Base-by-base conservation (phyloP, 2,888 invertebrate genomes). In the Troides helena region DNA sequence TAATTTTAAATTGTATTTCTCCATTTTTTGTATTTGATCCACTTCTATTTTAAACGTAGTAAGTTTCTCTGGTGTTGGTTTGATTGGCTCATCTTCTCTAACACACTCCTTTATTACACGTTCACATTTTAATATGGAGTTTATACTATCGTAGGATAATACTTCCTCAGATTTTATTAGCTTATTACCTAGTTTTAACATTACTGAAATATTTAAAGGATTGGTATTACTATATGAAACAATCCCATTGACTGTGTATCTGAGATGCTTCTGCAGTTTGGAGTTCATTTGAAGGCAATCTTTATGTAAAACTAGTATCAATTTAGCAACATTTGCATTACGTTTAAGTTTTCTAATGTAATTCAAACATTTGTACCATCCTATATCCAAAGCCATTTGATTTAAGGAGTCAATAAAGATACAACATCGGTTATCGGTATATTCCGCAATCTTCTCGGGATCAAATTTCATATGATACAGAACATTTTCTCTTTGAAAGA, bases 1-100 rank as follows among this genome's bases (percentile, higher is more conserved):
- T 68, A 95, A 85, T 71, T 94, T 89, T 56, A 95, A 82, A 75
- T 93, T 92, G 72, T 93, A 90, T 72, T 93, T 94, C 17, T 94
- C 94, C 74, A 94, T 85, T 75, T 94, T 94, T 67, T 95, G 95
- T 68, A 90, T 87, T 72, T 95, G 94, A 69, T 93, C 94, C 0
- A 95, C 87, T 78, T 94, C 94, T 76, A 95, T 94, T 85, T 94
- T 95, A 79, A 95, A 95, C 68, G 95, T 95, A 0, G 95, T 87
- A 8, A 95, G 78, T 70, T 81, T 85, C 4, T 78, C 82, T 2
- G 92, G 92, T n/a, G 77, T 81, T 53, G 81, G 87, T 79, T 85
- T 93, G 77, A 76, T 92, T 78, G 80, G 81, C 74, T 80, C 88
- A 70, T 82, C 86, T 70, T 84, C 83, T 72, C 80, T 85, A 67